Evolutionary conservation across 2,888 invertebrate species (phyloP).

Genomic region (Patella pellucida): DNA sequence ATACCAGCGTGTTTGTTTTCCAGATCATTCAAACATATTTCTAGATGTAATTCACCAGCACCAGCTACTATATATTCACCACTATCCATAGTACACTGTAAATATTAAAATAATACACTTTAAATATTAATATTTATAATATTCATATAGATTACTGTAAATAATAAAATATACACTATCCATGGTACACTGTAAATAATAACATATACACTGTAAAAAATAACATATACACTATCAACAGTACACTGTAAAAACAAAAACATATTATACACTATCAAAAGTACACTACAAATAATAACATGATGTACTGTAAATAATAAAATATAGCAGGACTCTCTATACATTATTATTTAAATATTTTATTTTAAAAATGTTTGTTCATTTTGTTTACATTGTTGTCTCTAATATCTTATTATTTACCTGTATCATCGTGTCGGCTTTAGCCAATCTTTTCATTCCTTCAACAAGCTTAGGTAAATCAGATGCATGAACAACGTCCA

Average conservation of each 20-base stretch:
- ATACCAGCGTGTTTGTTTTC: constrained; percentile 99
- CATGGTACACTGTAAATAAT: constrained; percentile 72
- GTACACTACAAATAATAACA: too few species aligned
- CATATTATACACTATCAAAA: too few species aligned
- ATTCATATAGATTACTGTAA: too few species aligned
- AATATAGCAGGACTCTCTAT: too few species aligned
- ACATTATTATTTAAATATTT: too few species aligned
- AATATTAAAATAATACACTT: constrained; percentile 16
- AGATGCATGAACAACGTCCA: constrained; percentile 98
- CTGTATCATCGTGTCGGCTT: constrained; percentile 99
- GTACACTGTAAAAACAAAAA: too few species aligned
- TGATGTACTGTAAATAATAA: too few species aligned
- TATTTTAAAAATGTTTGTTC: too few species aligned
- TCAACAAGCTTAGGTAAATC: constrained; percentile 99
- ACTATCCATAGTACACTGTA: constrained; percentile 96
- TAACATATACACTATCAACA: background rate
- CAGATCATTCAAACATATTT: constrained; percentile 95
- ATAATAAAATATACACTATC: too few species aligned
- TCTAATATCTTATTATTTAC: constrained; percentile 40
- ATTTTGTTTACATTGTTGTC: too few species aligned
- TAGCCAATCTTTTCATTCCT: constrained; percentile 97
- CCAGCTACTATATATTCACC: constrained; percentile 99
- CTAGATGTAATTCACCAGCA: constrained; percentile 98
- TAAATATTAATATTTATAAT: too few species aligned
- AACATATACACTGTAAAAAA: background rate